phyloP scores from a whole-genome alignment of 2,888 invertebrate species.

The Parochlus steinenii region DNA sequence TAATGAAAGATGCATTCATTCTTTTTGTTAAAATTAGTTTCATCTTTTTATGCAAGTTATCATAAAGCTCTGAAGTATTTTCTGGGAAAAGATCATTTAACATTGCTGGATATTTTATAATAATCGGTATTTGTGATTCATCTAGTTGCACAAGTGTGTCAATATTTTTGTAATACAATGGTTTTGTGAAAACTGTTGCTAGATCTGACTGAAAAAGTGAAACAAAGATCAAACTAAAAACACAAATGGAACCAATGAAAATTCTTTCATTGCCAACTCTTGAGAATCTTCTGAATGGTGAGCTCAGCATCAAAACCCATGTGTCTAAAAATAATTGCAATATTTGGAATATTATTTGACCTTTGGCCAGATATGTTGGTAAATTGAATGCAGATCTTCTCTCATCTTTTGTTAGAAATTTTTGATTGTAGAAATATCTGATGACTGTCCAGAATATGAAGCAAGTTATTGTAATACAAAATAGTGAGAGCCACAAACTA shows the following conservation, averaged over 20 bases:
- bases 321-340: slow-evolving; percentile 23
- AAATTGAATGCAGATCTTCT: slow-evolving; percentile 9
- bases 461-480: slow-evolving; percentile 14
- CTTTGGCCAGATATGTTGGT: slow-evolving; percentile 5
- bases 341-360: slow-evolving; percentile 4
- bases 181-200: slow-evolving; percentile 28
- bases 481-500: slow-evolving; percentile 26
- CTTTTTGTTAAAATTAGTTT: slow-evolving; percentile 19
- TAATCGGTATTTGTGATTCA: slow-evolving; percentile 22
- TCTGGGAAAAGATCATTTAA: slow-evolving; percentile 27
- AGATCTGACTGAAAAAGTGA: slow-evolving; percentile 30
- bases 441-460: slow-evolving; percentile 2
- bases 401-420: not conserved
- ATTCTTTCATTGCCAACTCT: slow-evolving; percentile 26
- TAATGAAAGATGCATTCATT: slow-evolving; percentile 19
- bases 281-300: slow-evolving; percentile 24
- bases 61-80: slow-evolving; percentile 22
- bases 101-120: slow-evolving; percentile 27
- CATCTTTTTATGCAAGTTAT: slow-evolving; percentile 22
- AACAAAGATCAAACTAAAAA: slow-evolving; percentile 28
- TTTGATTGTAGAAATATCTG: slow-evolving; percentile 6
- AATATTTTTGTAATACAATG: slow-evolving; percentile 27
- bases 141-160: slow-evolving; percentile 26
- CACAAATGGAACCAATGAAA: slow-evolving; percentile 25
- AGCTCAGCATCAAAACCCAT: slow-evolving; percentile 26